Conservation (phyloP, 2,113 vertebrate species). For the Chelonoidis abingdonii region DNA sequence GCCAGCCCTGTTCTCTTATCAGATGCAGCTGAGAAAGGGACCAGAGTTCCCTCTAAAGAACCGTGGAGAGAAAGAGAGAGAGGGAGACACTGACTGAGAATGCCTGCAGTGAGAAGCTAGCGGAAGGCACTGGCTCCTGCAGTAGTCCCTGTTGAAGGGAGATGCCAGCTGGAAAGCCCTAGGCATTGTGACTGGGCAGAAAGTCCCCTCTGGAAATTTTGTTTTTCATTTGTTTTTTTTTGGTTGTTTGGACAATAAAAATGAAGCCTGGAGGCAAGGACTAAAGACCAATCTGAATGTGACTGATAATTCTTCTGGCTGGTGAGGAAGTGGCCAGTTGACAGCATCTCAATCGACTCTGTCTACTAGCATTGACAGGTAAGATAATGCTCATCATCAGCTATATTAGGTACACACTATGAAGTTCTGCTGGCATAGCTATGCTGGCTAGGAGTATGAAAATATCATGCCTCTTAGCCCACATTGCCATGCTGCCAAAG, state of each 20-base stretch:
- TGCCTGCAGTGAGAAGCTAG: neutral
- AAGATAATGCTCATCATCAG: neutral
- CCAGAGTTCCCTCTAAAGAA: neutral
- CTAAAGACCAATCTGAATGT: neutral
- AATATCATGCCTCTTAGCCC: neutral
- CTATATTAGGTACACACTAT: neutral
- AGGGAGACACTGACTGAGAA: neutral
- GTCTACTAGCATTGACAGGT: neutral
- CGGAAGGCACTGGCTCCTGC: neutral
- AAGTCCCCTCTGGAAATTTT: neutral
- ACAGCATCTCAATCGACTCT: no score
- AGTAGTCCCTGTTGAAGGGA: neutral
- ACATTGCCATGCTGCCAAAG: neutral
- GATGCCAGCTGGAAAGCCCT: neutral
- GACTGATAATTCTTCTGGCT: neutral
- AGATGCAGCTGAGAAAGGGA: neutral
- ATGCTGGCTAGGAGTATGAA: neutral
- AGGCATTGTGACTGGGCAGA: neutral
- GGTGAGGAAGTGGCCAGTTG: neutral
- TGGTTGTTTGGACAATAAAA: neutral
- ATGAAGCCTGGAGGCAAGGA: neutral
- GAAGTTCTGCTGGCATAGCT: neutral
- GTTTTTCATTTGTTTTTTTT: neutral
- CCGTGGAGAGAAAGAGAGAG: no score
- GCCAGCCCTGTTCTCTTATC: neutral